phyloP scores from a whole-genome alignment of 2,888 invertebrate genomes.

The Drosophila macrospina region DNA sequence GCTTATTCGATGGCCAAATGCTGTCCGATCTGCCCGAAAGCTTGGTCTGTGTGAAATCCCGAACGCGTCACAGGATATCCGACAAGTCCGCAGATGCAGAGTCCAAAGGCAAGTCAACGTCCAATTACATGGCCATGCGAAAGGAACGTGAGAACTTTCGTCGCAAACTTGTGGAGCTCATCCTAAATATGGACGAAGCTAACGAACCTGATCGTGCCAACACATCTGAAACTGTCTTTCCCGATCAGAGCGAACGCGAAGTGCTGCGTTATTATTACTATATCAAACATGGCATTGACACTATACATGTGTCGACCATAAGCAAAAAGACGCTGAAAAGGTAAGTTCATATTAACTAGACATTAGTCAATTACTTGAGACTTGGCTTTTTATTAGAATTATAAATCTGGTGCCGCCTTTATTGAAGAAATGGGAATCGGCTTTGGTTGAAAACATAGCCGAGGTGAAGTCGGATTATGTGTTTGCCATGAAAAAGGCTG shows the following conservation, averaged over 20 bases:
- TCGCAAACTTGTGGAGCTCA: constrained; percentile 90
- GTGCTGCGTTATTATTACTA: constrained; percentile 95
- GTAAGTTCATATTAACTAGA: constrained; percentile 79
- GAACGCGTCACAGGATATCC: constrained; percentile 16
- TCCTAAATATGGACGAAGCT: constrained; percentile 87
- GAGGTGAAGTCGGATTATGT: constrained; percentile 95
- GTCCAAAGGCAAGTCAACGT: constrained; percentile 85
- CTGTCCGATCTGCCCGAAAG: constrained; percentile 89
- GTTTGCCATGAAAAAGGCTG: constrained; percentile 95
- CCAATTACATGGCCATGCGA: constrained; percentile 89
- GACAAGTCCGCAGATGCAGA: constrained; percentile 74
- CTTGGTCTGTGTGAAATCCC: constrained; percentile 84
- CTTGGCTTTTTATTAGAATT: constrained; percentile 85
- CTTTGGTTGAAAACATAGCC: constrained; percentile 88
- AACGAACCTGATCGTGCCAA: constrained; percentile 63
- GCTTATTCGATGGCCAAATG: constrained; percentile 82
- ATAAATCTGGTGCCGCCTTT: constrained; percentile 88
- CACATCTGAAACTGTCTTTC: constrained; percentile 84
- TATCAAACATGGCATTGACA: constrained; percentile 95
- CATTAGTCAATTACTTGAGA: not conserved
- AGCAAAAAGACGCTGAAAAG: constrained; percentile 90
- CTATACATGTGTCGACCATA: constrained; percentile 94
- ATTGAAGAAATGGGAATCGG: constrained; percentile 88
- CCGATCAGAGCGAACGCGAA: constrained; percentile 89
- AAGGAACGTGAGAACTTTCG: constrained; percentile 93